phyloP scores from a whole-genome alignment of 1,140 invertebrate genomes.

The Chironomus striatipennis region DNA sequence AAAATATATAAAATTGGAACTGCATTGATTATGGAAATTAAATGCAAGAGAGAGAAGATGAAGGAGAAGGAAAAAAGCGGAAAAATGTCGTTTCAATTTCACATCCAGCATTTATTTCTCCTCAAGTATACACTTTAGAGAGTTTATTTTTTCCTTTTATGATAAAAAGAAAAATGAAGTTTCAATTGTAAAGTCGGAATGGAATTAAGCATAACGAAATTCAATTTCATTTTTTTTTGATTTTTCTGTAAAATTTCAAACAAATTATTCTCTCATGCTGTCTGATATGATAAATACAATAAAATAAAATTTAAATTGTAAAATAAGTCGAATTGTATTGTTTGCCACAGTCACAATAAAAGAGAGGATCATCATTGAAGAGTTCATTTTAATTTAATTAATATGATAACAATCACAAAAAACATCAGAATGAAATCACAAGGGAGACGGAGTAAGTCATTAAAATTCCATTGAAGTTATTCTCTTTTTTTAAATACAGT shows the following conservation, averaged over 20 bases:
- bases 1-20: constrained; percentile 10
- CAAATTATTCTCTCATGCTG: too few species aligned
- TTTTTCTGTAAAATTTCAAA: background rate
- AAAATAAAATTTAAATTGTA: too few species aligned
- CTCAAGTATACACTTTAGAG: background rate
- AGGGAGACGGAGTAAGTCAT: too few species aligned
- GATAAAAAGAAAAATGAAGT: background rate
- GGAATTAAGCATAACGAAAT: background rate
- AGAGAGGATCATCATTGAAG: too few species aligned
- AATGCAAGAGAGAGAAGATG: background rate
- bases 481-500: too few species aligned
- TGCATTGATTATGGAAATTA: constrained; percentile 23
- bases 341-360: too few species aligned
- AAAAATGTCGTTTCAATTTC: constrained; percentile 9
- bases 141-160: background rate
- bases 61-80: background rate
- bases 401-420: too few species aligned
- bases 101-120: background rate
- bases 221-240: background rate
- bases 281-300: too few species aligned
- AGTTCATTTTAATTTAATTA: too few species aligned
- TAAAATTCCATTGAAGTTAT: too few species aligned
- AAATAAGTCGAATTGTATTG: too few species aligned
- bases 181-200: background rate
- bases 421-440: too few species aligned